These are phyloP conservation scores for Telmatochromis bifrenatus DNA, from an alignment of 2,113 vertebrate genomes.

Conservation along the genomic window DNA sequence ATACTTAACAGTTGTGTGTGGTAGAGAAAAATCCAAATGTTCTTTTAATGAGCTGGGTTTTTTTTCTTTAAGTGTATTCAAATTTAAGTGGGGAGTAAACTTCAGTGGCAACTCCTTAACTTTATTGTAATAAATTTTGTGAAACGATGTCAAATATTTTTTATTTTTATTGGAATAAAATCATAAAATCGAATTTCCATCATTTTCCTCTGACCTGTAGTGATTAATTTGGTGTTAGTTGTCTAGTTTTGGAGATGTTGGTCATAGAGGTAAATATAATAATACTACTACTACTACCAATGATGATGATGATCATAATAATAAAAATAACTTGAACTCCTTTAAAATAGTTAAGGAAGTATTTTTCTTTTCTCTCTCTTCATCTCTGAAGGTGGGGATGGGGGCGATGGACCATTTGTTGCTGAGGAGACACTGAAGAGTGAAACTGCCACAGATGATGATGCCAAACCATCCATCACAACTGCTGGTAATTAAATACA, in stretches of 20 bases:
- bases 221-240: not conserved
- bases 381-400: not conserved
- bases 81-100: not conserved
- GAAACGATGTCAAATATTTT: not conserved
- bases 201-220: not conserved
- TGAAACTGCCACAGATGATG: constrained; percentile 6
- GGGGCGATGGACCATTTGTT: not conserved
- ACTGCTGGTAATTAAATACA: not conserved
- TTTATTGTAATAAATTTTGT: not conserved
- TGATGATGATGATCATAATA: fast-evolving
- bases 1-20: not conserved
- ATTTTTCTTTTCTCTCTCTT: not conserved
- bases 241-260: not conserved
- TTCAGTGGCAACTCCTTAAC: not conserved
- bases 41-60: not conserved
- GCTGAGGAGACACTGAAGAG: not conserved
- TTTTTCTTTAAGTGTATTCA: not conserved
- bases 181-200: fast-evolving
- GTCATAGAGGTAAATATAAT: not conserved
- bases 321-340: not conserved
- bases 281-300: not conserved
- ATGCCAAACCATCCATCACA: constrained; percentile 39
- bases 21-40: not conserved
- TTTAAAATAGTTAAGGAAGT: not conserved
- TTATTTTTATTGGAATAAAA: not conserved